Conservation (phyloP, 1,140 invertebrate genomes). For the Megalopta genalis region DNA sequence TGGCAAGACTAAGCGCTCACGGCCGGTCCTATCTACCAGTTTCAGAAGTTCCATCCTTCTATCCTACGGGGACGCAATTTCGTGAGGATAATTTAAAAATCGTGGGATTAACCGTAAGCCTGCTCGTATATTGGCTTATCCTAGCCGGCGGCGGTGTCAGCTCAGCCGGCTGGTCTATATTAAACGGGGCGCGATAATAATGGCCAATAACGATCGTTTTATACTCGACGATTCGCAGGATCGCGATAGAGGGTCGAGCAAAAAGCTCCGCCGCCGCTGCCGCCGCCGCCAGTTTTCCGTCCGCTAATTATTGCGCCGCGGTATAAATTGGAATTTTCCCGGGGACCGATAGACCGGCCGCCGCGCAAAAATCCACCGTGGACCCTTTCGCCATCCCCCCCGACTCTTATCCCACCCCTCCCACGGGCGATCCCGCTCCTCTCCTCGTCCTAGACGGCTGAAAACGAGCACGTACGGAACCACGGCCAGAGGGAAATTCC, state of each 20-base stretch:
- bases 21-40: conserved; percentile 68
- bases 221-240: conserved; percentile 36
- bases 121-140: conserved; percentile 45
- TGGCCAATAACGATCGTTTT: conserved; percentile 17
- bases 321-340: conserved; percentile 40
- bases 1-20: conserved; percentile 64
- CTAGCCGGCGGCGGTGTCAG: conserved; percentile 36
- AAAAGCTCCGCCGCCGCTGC: conserved; percentile 11
- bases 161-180: conserved; percentile 18
- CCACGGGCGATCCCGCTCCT: no score
- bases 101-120: conserved; percentile 60
- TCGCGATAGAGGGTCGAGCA: conserved; percentile 27
- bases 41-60: conserved; percentile 62
- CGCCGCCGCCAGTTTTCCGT: background rate
- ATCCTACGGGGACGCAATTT: conserved; percentile 60
- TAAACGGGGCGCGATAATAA: conserved; percentile 36
- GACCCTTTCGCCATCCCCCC: no score
- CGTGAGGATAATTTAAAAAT: conserved; percentile 73
- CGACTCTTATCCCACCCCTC: no score
- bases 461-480: conserved; percentile 47
- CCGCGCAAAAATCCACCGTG: background rate
- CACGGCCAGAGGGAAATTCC: conserved; percentile 24
- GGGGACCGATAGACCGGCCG: background rate
- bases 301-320: conserved; percentile 28
- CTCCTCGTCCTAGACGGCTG: background rate